These are phyloP conservation scores for Gymnoscelis rufifasciata DNA, from an alignment of 2,888 invertebrate species.

Conservation along the genomic window DNA sequence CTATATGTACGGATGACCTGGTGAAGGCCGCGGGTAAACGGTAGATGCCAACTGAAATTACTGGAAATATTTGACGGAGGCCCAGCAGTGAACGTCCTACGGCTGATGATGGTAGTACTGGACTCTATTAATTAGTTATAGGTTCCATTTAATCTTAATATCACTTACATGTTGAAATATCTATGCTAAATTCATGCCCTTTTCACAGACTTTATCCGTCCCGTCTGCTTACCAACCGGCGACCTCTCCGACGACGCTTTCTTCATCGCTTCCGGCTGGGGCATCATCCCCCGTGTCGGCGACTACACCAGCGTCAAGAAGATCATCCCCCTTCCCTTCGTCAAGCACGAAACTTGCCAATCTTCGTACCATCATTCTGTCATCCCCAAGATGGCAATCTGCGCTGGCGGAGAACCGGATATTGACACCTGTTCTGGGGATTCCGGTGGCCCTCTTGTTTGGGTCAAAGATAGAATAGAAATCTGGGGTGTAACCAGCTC, in stretches of 20 bases:
- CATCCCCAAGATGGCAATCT: slow-evolving; percentile 42
- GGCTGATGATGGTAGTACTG: no score
- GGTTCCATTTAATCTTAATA: no score
- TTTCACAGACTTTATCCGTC: slow-evolving; percentile 55
- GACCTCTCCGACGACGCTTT: slow-evolving; percentile 20
- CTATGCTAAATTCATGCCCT: background rate
- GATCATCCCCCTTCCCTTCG: slow-evolving; percentile 42
- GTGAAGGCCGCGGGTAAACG: no score
- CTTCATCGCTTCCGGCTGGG: slow-evolving; percentile 51
- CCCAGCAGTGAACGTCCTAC: no score
- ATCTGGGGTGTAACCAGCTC: slow-evolving; percentile 50
- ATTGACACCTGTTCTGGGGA: slow-evolving; percentile 55
- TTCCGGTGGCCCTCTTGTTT: slow-evolving; percentile 53
- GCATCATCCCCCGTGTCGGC: slow-evolving; percentile 33
- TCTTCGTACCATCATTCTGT: slow-evolving; percentile 29
- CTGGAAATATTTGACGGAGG: no score
- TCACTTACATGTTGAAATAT: no score
- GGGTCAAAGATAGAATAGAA: slow-evolving; percentile 34
- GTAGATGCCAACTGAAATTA: no score
- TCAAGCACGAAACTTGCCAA: slow-evolving; percentile 34
- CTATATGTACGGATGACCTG: no score
- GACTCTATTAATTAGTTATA: no score
- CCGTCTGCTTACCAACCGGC: slow-evolving; percentile 47
- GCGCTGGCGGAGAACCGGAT: slow-evolving; percentile 49
- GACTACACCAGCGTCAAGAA: slow-evolving; percentile 46